phyloP scores from a whole-genome alignment of 2,113 vertebrate genomes.

The Stegostoma tigrinum region DNA sequence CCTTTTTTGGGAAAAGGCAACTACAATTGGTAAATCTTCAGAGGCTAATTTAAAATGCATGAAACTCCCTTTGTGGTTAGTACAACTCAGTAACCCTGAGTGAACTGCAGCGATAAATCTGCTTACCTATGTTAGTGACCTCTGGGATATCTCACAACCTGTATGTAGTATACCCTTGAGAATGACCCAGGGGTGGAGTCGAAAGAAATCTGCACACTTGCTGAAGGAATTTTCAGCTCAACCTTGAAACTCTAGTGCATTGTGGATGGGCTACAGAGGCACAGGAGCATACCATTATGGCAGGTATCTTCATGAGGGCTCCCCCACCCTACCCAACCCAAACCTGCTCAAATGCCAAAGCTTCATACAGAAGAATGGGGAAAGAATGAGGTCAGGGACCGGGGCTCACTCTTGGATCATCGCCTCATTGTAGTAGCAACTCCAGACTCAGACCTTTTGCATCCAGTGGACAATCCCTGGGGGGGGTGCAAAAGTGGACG shows the following conservation, averaged over 20 bases:
- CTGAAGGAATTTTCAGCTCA: neutral
- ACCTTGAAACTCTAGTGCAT: neutral
- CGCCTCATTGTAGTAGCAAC: neutral
- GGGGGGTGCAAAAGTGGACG: too few relatives aligned
- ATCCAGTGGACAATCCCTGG: neutral
- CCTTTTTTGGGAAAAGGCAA: too few relatives aligned
- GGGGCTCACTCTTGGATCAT: neutral
- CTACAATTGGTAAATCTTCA: too few relatives aligned
- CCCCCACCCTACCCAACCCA: neutral
- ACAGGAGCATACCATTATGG: neutral
- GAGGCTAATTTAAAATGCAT: too few relatives aligned
- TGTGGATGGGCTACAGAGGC: neutral
- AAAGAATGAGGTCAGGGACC: neutral
- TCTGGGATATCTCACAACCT: neutral
- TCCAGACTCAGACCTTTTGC: neutral
- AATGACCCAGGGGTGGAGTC: neutral
- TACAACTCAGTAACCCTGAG: neutral
- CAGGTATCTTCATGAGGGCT: neutral
- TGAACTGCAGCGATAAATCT: neutral
- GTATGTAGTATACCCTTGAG: neutral
- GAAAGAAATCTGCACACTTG: neutral
- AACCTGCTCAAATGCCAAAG: neutral
- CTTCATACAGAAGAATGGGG: neutral
- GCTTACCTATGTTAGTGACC: neutral
- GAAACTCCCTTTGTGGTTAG: neutral